Percentiles rank a stretch among this genome's conserved stretches.
phyloP scores from a whole-genome alignment of 2,113 vertebrate genomes.

The Melanostigma gelatinosum region DNA sequence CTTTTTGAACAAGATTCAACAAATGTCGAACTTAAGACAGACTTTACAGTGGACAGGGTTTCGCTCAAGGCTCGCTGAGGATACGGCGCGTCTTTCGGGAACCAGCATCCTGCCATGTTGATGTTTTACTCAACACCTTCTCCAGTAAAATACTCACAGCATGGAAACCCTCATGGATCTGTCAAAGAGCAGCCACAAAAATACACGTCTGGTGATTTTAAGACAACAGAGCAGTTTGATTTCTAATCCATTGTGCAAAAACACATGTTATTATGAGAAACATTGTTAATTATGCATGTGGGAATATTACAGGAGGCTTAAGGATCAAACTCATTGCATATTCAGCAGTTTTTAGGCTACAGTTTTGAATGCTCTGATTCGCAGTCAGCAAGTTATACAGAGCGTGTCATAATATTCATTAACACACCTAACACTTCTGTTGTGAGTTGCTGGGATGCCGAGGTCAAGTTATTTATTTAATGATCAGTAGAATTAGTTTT shows the following conservation, averaged over 20 bases:
- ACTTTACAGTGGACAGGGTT: too few relatives aligned
- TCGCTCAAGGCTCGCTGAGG: neutral
- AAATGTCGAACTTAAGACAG: neutral
- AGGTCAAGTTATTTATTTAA: constrained; percentile 7
- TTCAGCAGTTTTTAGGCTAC: constrained; percentile 48
- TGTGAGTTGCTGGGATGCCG: neutral
- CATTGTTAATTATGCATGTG: constrained; percentile 70
- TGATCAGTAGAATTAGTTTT: constrained; percentile 13
- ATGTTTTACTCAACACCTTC: neutral
- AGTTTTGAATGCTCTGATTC: constrained; percentile 12
- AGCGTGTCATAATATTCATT: constrained; percentile 33
- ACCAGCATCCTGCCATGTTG: too few relatives aligned
- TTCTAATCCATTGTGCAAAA: constrained; percentile 63
- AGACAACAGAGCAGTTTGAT: constrained; percentile 24
- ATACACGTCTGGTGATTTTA: neutral
- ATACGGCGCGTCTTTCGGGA: too few relatives aligned
- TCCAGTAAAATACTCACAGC: neutral
- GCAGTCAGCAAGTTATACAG: constrained; percentile 9
- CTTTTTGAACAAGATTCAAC: neutral
- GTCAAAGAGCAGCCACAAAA: neutral
- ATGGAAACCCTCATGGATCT: neutral
- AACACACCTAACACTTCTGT: constrained; percentile 12
- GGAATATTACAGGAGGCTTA: constrained; percentile 64
- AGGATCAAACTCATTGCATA: constrained; percentile 43
- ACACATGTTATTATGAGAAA: constrained; percentile 66